phyloP scores from a whole-genome alignment of 2,888 invertebrate genomes.

The Peribatodes rhomboidaria region DNA sequence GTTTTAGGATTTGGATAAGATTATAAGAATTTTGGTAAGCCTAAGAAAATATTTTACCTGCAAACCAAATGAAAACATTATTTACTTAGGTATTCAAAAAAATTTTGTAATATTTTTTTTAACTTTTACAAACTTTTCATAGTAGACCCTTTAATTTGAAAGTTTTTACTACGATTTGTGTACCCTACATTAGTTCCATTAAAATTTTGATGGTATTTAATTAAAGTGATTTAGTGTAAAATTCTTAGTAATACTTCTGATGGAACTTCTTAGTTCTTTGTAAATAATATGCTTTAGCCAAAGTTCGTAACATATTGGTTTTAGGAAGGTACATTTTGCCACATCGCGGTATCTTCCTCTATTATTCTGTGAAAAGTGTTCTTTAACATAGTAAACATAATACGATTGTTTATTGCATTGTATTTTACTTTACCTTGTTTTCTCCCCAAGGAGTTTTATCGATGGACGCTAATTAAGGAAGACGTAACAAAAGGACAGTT shows the following conservation, averaged over 20 bases:
- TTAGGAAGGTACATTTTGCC: too few species aligned
- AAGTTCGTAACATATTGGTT: too few species aligned
- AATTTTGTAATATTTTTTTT: neutral
- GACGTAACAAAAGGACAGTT: constrained; percentile 21
- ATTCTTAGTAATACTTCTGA: constrained; percentile 4
- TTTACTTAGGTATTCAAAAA: too few species aligned
- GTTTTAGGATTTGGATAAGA: too few species aligned
- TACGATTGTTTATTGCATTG: neutral
- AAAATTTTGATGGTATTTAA: constrained; percentile 27
- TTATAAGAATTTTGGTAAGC: too few species aligned
- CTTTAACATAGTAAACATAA: neutral
- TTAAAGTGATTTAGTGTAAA: constrained; percentile 22
- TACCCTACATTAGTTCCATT: constrained; percentile 25
- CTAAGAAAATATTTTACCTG: too few species aligned
- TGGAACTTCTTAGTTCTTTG: neutral
- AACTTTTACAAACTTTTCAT: constrained; percentile 11
- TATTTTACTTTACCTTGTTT: neutral
- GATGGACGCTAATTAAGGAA: constrained; percentile 13
- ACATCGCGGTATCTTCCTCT: too few species aligned
- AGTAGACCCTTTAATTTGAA: constrained; percentile 31
- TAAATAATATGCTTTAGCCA: too few species aligned
- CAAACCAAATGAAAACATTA: too few species aligned
- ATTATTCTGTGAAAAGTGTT: neutral
- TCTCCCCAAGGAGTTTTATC: neutral
- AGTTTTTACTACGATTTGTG: constrained; percentile 37